Conservation (phyloP, 2,797 vertebrate genomes). For the Botia kubotai region DNA sequence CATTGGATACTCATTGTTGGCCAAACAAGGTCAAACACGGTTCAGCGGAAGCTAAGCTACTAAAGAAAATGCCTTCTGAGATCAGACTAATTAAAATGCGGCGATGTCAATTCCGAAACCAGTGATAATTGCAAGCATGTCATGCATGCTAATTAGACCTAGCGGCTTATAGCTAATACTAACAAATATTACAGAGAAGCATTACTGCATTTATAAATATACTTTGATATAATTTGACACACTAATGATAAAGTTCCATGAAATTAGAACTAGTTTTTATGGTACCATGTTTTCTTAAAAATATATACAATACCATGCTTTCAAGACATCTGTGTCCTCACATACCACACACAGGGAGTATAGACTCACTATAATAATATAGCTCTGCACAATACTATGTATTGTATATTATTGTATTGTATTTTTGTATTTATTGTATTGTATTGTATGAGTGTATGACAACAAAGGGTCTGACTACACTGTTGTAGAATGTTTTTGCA, state of each 20-base stretch:
- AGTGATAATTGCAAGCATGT: background rate
- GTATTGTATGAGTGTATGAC: no score
- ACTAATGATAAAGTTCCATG: background rate
- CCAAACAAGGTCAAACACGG: background rate
- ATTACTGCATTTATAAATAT: background rate
- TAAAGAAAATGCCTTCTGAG: conserved; percentile 18
- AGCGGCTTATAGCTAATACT: background rate
- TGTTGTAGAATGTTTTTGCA: no score
- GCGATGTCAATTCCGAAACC: background rate
- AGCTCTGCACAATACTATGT: no score
- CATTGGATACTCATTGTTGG: background rate
- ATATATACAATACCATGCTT: background rate
- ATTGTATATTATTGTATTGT: no score
- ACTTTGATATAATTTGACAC: no score
- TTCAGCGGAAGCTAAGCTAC: conserved; percentile 14
- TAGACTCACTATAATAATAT: no score
- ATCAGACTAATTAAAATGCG: conserved; percentile 10
- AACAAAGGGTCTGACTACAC: no score
- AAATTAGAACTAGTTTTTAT: no score
- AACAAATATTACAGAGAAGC: background rate
- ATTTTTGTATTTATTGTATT: no score
- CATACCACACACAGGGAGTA: no score
- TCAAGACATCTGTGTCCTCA: background rate
- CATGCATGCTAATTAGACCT: background rate
- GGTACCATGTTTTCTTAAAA: no score